Evolutionary conservation across 2,797 vertebrate species (phyloP).

Genomic region (Enteromius argenteus): DNA sequence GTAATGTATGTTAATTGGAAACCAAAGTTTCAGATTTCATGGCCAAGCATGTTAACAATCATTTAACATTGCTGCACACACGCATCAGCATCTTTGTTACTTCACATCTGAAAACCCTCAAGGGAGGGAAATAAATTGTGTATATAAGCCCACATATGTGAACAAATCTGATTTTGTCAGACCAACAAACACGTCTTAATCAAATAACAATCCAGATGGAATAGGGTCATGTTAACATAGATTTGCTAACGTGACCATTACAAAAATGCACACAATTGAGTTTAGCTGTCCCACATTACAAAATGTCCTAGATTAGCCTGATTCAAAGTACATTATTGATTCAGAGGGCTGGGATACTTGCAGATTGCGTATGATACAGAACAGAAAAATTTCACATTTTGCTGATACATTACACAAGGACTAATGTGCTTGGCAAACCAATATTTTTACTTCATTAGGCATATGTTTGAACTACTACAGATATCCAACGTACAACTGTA

Average conservation of each 20-base stretch:
- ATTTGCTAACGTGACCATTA: neutral
- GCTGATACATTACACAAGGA: neutral
- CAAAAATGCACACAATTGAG: neutral
- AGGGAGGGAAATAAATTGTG: neutral
- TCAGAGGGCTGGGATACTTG: neutral
- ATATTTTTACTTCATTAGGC: neutral
- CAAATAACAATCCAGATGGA: neutral
- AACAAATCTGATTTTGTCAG: neutral
- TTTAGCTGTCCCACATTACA: neutral
- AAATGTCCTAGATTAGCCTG: constrained; percentile 4
- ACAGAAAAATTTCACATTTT: neutral
- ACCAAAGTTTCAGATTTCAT: neutral
- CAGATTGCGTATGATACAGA: neutral
- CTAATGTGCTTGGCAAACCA: neutral
- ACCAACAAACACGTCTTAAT: neutral
- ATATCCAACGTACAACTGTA: neutral
- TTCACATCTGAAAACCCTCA: neutral
- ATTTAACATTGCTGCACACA: neutral
- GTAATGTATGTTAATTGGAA: neutral
- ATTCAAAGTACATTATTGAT: neutral
- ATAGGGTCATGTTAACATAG: neutral
- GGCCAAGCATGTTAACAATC: neutral
- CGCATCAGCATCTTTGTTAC: neutral
- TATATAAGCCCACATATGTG: neutral
- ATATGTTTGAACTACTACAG: neutral